phyloP scores from a whole-genome alignment of 2,797 vertebrate genomes.

The Atherinosoma microstoma region DNA sequence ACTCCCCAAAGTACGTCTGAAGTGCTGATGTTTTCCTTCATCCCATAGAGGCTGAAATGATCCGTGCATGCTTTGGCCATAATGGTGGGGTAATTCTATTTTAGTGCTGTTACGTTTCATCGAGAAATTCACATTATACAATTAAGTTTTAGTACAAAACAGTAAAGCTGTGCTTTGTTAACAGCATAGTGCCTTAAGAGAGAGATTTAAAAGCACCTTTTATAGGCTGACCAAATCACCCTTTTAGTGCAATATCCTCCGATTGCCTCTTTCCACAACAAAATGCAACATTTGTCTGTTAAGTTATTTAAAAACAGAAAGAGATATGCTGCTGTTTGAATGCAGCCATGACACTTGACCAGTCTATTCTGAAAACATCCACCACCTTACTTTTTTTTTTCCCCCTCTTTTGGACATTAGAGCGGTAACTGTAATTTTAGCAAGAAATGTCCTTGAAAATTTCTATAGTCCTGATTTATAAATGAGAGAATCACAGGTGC shows the following conservation, averaged over 20 bases:
- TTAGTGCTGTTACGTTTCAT: constrained; percentile 55
- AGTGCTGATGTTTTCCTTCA: constrained; percentile 59
- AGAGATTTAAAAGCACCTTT: constrained; percentile 27
- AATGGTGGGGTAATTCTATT: constrained; percentile 67
- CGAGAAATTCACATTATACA: constrained; percentile 59
- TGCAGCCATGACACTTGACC: constrained; percentile 28
- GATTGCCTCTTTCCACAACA: neutral
- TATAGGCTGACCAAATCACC: constrained; percentile 33
- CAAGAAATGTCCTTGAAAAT: constrained; percentile 11
- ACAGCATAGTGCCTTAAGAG: constrained; percentile 28
- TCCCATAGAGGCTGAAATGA: constrained; percentile 63
- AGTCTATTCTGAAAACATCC: constrained; percentile 23
- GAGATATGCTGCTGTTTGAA: constrained; percentile 3
- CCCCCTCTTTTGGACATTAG: neutral
- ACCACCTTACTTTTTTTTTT: neutral
- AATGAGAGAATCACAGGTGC: neutral
- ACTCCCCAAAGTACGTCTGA: constrained; percentile 44
- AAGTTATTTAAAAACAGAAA: constrained; percentile 6
- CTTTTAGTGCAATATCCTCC: constrained; percentile 19
- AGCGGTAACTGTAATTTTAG: constrained; percentile 20
- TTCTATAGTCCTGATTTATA: constrained; percentile 2
- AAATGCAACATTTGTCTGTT: neutral
- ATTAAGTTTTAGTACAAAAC: constrained; percentile 68
- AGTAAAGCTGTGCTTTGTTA: constrained; percentile 54
- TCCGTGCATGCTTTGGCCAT: constrained; percentile 56